Percentiles rank a stretch among this genome's conserved stretches.
phyloP scores from a whole-genome alignment of 2,888 invertebrate genomes.

The Morpho helenor region DNA sequence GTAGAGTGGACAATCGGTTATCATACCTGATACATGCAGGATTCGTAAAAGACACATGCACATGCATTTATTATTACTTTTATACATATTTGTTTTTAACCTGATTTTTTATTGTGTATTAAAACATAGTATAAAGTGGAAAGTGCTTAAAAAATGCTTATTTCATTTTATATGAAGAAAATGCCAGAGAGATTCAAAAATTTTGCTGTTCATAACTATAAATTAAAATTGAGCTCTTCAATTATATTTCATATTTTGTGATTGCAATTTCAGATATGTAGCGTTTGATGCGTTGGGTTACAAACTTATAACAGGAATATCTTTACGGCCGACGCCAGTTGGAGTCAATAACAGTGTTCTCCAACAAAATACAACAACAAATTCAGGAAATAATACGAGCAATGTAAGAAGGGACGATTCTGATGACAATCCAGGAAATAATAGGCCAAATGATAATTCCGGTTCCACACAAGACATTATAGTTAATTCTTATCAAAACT shows the following conservation, averaged over 20 bases:
- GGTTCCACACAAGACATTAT: conserved; percentile 62
- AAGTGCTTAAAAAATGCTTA: no score
- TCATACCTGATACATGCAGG: no score
- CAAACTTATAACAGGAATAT: conserved; percentile 91
- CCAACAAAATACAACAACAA: conserved; percentile 42
- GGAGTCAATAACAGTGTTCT: conserved; percentile 39
- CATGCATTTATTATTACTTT: no score
- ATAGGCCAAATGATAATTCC: conserved; percentile 43
- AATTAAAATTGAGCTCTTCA: not conserved
- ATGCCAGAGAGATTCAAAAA: no score
- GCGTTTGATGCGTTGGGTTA: conserved; percentile 90
- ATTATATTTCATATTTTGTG: not conserved
- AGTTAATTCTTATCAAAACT: conserved; percentile 69
- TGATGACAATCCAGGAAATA: conserved; percentile 39
- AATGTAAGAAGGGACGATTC: conserved; percentile 46
- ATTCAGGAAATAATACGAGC: conserved; percentile 41
- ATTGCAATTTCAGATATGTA: conserved; percentile 82
- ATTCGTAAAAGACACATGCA: no score
- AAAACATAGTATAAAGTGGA: no score
- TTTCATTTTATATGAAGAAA: no score
- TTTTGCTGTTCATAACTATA: no score
- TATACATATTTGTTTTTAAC: no score
- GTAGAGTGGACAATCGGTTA: no score
- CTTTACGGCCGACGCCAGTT: conserved; percentile 56
- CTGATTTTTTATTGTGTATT: no score